Base-by-base conservation (phyloP, 2,888 invertebrate species). In the Watsonalla cultraria region DNA sequence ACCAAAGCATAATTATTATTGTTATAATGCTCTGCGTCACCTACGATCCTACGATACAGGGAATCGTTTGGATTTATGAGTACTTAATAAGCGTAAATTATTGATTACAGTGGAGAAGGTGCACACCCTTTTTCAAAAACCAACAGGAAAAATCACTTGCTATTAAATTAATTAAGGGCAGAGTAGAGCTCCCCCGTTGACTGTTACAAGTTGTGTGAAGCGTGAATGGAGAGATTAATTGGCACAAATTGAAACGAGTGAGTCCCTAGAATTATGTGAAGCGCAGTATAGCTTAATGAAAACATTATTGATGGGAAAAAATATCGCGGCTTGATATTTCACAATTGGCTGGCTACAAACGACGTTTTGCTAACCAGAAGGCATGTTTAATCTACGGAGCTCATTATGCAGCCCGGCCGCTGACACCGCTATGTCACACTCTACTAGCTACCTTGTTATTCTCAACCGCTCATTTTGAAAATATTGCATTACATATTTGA, bases 181-280 rank as follows among this genome's bases (percentile, higher is more conserved):
- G 48, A 2, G 24, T 24, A 2, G 24, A 54, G 53, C 48, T 54
- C 53, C 51, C 52, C 48, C 33, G 51, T 49, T 51, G 53, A 54
- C 54, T 54, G 49, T 54, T 52, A 57, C 54, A 51, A 15, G 49
- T 39, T 39, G 49, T 39, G 49, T 15, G 15, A 62, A 57, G 52
- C 62, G 62, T 58, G 62, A 66, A 62, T 64, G 61, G 59, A 68
- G 62, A 57, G 60, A 64, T 62, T 62, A 68, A 70, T 64, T 64
- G 65, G 58, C 59, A 62, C 59, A 63, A 68, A 68, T 71, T 66
- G 57, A 56, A 51, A 51, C 54, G 56, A 64, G 58, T 53, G 58
- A 59, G 60, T 60, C 64, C 60, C 54, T 55, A 56, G 56, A 61
- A 54, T 52, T 42, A 51, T 55, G 59, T 55, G 47, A 60, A 61